phyloP scores from a whole-genome alignment of 2,113 vertebrate species.

The Lampris megalopsis region DNA sequence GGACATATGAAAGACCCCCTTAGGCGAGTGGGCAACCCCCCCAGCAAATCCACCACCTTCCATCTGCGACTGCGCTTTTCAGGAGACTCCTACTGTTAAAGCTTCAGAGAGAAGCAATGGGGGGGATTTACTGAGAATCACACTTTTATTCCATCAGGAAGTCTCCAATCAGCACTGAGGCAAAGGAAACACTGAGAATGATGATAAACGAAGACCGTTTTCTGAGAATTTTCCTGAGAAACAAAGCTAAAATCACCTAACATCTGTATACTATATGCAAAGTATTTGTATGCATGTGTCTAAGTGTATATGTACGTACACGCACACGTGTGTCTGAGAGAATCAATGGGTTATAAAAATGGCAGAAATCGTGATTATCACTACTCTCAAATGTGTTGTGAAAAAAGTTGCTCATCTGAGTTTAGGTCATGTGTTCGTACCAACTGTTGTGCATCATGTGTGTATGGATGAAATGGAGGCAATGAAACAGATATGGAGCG shows the following conservation, averaged over 20 bases:
- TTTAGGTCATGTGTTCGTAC: neutral
- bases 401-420: constrained; percentile 7
- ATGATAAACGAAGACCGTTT: constrained; percentile 15
- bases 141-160: constrained; percentile 43
- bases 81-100: constrained; percentile 12
- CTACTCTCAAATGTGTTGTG: neutral
- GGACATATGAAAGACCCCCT: constrained; percentile 17
- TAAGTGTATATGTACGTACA: neutral
- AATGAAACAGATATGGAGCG: neutral
- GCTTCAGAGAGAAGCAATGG: constrained; percentile 9
- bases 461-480: neutral
- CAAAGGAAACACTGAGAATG: neutral
- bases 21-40: constrained; percentile 2
- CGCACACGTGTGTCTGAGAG: neutral
- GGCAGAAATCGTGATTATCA: neutral
- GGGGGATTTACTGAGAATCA: constrained; percentile 29
- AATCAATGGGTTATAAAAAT: too few species aligned
- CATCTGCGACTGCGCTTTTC: constrained; percentile 63
- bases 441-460: neutral
- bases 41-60: constrained; percentile 43
- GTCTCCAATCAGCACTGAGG: constrained; percentile 10
- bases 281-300: constrained; percentile 13
- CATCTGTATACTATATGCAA: too few species aligned
- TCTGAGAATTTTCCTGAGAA: constrained; percentile 49
- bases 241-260: constrained; percentile 30